Evolutionary conservation across 2,113 vertebrate genomes (phyloP).

Genomic region (Poeciliopsis occidentalis): DNA sequence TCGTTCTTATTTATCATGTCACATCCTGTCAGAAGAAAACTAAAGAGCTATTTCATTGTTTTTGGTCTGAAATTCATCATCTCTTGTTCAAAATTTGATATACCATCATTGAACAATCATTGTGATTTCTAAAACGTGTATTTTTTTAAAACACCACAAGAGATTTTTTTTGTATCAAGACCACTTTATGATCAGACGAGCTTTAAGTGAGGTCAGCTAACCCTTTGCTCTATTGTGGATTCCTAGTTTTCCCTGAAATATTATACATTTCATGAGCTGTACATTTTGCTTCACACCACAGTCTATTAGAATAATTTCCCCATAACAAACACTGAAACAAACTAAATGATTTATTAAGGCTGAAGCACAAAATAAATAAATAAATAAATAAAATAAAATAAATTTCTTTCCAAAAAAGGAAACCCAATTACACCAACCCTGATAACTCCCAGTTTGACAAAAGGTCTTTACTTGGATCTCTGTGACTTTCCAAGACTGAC

Average conservation of each 20-base stretch:
- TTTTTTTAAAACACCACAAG: background rate
- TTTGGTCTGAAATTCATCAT: background rate
- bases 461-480: slow-evolving; percentile 36
- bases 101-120: too few relatives aligned
- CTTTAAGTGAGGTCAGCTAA: background rate
- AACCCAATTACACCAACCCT: slow-evolving; percentile 3
- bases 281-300: background rate
- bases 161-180: too few relatives aligned
- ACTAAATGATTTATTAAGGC: background rate
- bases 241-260: background rate
- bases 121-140: background rate
- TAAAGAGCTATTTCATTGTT: background rate
- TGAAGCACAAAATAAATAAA: background rate
- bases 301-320: background rate
- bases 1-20: too few relatives aligned
- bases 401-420: background rate
- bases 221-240: background rate
- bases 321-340: background rate
- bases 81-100: too few relatives aligned
- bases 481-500: slow-evolving; percentile 46
- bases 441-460: slow-evolving; percentile 19
- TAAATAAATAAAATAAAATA: background rate
- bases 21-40: too few relatives aligned
- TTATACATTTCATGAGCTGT: background rate
- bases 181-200: background rate